Conservation (phyloP, 2,113 vertebrate genomes). For the Osmerus eperlanus region DNA sequence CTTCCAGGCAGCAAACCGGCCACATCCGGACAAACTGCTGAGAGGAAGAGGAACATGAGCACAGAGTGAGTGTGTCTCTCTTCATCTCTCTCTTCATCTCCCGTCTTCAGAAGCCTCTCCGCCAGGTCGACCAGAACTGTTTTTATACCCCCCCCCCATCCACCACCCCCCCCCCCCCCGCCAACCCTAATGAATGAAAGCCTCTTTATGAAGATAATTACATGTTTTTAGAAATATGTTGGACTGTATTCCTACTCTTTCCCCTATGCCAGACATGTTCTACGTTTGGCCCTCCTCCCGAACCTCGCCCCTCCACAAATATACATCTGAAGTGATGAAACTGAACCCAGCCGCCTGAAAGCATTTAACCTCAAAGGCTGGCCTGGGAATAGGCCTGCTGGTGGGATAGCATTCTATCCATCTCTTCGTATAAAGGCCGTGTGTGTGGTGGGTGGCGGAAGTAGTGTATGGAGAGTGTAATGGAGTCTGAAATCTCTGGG, state of each 20-base stretch:
- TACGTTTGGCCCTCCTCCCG: slow-evolving; percentile 19
- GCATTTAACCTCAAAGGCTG: slow-evolving; percentile 56
- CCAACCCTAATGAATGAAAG: slow-evolving; percentile 39
- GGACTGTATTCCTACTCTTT: slow-evolving; percentile 26
- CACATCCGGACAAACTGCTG: slow-evolving; percentile 32
- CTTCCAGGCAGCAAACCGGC: background rate
- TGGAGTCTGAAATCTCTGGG: too few relatives aligned
- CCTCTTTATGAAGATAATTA: slow-evolving; percentile 56
- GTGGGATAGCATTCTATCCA: slow-evolving; percentile 40
- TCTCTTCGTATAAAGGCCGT: slow-evolving; percentile 6
- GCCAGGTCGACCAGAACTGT: background rate
- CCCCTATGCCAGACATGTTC: slow-evolving; percentile 22
- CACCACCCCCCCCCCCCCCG: background rate
- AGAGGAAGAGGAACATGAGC: background rate
- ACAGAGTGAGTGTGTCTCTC: background rate
- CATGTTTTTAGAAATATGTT: slow-evolving; percentile 39
- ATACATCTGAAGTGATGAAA: slow-evolving; percentile 58
- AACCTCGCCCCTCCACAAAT: slow-evolving; percentile 44
- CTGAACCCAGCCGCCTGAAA: slow-evolving; percentile 52
- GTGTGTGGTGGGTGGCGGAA: slow-evolving; percentile 4
- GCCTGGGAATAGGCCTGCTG: slow-evolving; percentile 41
- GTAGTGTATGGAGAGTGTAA: background rate
- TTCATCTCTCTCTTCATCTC: slow-evolving; percentile 1
- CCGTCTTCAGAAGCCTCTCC: slow-evolving; percentile 9
- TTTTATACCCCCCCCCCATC: slow-evolving; percentile 15